phyloP scores from a whole-genome alignment of 92 coral and sea anemone genomes.

The Epizoanthus fatuus region DNA sequence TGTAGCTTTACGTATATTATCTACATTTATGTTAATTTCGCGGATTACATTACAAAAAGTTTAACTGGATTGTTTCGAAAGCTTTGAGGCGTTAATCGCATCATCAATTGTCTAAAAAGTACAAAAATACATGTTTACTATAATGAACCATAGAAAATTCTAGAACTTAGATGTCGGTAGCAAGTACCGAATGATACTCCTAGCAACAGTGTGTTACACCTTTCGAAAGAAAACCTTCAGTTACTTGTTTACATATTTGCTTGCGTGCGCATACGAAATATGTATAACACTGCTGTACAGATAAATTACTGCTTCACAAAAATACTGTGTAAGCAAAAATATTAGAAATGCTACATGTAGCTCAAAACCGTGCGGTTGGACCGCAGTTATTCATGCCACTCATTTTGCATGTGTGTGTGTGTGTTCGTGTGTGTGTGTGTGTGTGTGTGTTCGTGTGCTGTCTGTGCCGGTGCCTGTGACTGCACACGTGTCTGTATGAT shows the following conservation, averaged over 20 bases:
- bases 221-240: no score
- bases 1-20: no score
- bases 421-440: neutral
- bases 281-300: neutral
- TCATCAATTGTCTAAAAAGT: neutral
- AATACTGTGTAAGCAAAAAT: neutral
- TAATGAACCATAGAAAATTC: neutral
- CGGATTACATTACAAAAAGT: no score
- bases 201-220: no score
- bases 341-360: neutral
- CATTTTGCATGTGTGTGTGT: neutral
- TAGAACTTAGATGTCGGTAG: neutral
- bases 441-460: no score
- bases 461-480: neutral
- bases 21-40: no score
- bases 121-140: constrained; percentile 6
- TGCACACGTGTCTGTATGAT: neutral
- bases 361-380: neutral
- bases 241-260: no score
- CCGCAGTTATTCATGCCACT: neutral
- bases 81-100: no score
- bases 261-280: neutral
- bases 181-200: neutral
- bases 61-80: no score
- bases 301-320: neutral